These are phyloP conservation scores for Dorcus hopei DNA, from an alignment of 2,888 invertebrate species.

Conservation along the genomic window DNA sequence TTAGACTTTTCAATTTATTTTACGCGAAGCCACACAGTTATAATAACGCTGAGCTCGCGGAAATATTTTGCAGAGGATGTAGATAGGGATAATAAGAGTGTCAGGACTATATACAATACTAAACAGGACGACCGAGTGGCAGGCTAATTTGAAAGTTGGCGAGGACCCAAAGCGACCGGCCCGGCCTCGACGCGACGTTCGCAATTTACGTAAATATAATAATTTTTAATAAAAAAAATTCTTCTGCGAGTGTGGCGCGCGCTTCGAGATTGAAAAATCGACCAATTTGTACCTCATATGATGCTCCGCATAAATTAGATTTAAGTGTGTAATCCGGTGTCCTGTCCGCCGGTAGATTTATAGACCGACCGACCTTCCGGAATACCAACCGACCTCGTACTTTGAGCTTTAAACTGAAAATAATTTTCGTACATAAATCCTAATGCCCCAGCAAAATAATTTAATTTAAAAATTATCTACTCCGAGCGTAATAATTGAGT, in stretches of 20 bases:
- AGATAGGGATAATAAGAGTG: constrained; percentile 2
- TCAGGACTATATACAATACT: neutral
- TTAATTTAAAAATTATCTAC: too few species aligned
- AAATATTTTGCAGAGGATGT: neutral
- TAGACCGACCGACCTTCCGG: constrained; percentile 16
- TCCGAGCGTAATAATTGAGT: neutral
- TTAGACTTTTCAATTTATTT: too few species aligned
- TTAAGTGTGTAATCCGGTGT: constrained; percentile 30
- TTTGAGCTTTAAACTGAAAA: too few species aligned
- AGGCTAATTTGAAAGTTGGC: neutral
- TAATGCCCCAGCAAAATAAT: constrained; percentile 15
- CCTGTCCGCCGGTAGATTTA: constrained; percentile 28
- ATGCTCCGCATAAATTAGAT: constrained; percentile 30
- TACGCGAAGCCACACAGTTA: too few species aligned
- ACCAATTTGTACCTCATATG: constrained; percentile 32
- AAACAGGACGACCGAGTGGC: neutral
- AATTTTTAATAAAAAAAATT: too few species aligned
- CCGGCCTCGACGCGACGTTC: too few species aligned
- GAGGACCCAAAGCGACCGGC: too few species aligned
- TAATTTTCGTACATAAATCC: too few species aligned
- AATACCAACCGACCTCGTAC: constrained; percentile 15
- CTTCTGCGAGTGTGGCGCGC: too few species aligned
- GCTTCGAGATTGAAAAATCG: too few species aligned
- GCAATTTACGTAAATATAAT: too few species aligned
- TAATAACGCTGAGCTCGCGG: neutral